These are phyloP conservation scores for Montipora cactus DNA, from an alignment of 64 coral and sea anemone species.

Conservation along the genomic window DNA sequence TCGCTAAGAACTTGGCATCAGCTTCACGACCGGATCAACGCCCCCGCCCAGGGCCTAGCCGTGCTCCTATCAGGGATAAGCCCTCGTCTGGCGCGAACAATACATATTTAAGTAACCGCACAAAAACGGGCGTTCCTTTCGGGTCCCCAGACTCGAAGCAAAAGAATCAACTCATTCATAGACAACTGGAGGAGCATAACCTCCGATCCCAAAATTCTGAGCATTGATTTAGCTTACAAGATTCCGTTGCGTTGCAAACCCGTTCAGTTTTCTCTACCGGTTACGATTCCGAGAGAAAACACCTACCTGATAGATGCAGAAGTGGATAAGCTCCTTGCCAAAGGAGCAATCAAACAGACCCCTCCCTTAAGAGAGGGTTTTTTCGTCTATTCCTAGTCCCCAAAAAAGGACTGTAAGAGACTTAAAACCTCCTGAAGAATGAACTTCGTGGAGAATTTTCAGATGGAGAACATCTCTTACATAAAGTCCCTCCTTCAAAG, in stretches of 20 bases:
- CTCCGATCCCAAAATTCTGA: slow-evolving; percentile 25
- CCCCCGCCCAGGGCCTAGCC: neutral
- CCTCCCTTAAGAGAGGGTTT: neutral
- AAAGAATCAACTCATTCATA: neutral
- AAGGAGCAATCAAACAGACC: neutral
- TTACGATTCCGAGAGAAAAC: neutral
- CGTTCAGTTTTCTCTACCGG: neutral
- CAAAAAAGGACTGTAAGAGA: slow-evolving; percentile 67
- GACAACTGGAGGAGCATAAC: slow-evolving; percentile 26
- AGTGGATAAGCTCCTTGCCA: neutral
- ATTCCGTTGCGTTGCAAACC: slow-evolving; percentile 10
- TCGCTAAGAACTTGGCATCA: slow-evolving; percentile 50
- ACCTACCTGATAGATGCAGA: slow-evolving; percentile 1
- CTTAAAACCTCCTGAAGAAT: slow-evolving; percentile 24
- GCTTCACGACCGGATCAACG: neutral
- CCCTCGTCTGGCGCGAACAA: neutral
- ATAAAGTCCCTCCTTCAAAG: neutral
- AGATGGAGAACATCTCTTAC: slow-evolving; percentile 46
- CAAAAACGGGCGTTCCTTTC: slow-evolving; percentile 37
- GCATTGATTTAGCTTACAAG: slow-evolving; percentile 34
- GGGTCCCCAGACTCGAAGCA: neutral
- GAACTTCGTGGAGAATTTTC: slow-evolving; percentile 18
- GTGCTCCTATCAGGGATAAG: neutral
- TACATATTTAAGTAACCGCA: neutral
- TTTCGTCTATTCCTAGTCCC: slow-evolving; percentile 27